phyloP scores from a whole-genome alignment of 1,140 invertebrate genomes.

The Cryptotermes secundus region DNA sequence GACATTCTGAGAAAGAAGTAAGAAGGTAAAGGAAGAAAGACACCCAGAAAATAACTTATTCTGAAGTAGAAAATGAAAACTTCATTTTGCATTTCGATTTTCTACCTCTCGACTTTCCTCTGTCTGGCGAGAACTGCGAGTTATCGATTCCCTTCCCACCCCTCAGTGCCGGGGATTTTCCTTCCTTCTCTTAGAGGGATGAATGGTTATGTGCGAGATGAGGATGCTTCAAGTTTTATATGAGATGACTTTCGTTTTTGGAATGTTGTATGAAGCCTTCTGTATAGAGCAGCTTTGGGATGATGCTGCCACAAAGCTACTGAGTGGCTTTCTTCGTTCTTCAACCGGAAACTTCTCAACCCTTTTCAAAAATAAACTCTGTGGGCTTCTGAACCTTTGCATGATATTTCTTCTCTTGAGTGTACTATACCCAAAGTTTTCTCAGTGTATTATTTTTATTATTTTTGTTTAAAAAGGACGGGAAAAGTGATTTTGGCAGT shows the following conservation, averaged over 20 bases:
- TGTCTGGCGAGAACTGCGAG: background rate
- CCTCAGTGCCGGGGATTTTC: background rate
- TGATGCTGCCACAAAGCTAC: background rate
- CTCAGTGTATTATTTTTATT: background rate
- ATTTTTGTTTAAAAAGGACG: background rate
- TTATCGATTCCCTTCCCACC: background rate
- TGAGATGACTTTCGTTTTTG: background rate
- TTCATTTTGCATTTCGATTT: background rate
- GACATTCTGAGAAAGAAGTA: background rate
- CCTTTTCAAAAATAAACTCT: constrained; percentile 10
- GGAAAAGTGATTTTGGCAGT: background rate
- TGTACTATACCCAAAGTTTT: background rate
- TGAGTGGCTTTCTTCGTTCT: background rate
- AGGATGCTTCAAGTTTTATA: constrained; percentile 8
- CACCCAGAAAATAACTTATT: background rate
- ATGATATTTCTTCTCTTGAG: background rate
- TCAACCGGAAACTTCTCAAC: constrained; percentile 10
- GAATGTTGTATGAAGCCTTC: constrained; percentile 9
- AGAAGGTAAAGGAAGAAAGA: background rate
- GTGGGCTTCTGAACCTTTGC: constrained; percentile 1
- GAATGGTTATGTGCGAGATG: background rate
- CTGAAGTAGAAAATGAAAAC: background rate
- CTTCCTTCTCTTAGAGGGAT: background rate
- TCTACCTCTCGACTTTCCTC: background rate
- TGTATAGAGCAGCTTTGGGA: background rate